Evolutionary conservation across 2,797 vertebrate species (phyloP), one percentile per base, ranked within the genome.

Genomic region (Champsocephalus gunnari): DNA sequence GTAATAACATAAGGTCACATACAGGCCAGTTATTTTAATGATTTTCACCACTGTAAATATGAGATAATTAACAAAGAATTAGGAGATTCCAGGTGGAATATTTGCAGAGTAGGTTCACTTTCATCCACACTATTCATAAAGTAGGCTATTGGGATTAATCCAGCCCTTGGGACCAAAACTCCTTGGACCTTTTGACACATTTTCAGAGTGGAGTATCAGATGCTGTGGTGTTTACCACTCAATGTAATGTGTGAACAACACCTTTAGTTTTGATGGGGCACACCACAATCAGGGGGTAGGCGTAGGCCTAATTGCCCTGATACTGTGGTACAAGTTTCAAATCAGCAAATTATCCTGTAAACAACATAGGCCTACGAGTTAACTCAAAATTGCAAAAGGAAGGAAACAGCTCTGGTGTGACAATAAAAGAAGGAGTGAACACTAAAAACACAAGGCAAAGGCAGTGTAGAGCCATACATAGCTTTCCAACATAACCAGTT

Each of bases 101-200:
- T 45, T 49, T 41, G n/a, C 19, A 5, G 48, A 50, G 3, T 45
- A 38, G 6, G 13, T 54, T 9, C 47, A 59, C 54, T 1, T 17
- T 62, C 11, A 14, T 56, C 11, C 38, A 48, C 12, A 13, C 11
- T 34, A 11, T 19, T 63, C 11, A 44, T n/a, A 0, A 21, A 9
- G 38, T 65, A 49, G 28, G 28, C 4, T 28, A 28, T 55, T 53
- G 6, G 9, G 19, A 47, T 14, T 47, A 14, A 50, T 47, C 3
- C 8, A 32, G 16, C 54, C n/a, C 17, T 21, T 17, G 6, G 44
- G 55, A 70, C 4, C 13, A 16, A 7, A 12, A 57, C 54, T 56
- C 13, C 47, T 13, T 62, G 19, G 44, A 45, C 10, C 43, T 59
- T 54, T 77, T 77, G 21, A 76, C 24, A 76, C 24, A 74, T 58